Conservation (phyloP, 35 echinoderm and acorn worm species). For the Hemicentrotus pulcherrimus region DNA sequence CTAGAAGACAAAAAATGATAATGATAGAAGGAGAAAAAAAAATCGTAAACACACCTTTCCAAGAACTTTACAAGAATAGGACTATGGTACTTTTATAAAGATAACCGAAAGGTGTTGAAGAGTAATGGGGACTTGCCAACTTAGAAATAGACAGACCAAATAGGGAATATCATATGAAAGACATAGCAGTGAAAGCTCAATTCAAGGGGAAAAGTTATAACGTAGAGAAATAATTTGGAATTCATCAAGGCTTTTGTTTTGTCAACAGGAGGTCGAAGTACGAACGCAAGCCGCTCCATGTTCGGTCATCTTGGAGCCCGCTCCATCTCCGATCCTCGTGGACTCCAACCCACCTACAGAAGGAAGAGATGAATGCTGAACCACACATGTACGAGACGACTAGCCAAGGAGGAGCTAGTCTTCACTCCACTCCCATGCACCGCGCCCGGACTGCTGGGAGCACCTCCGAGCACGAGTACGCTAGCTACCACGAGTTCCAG, state of each 20-base stretch:
- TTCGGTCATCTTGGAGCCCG: not conserved
- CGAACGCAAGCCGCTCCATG: not conserved
- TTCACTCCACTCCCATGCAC: constrained; percentile 33
- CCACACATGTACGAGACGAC: constrained; percentile 35
- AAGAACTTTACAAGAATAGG: too few species aligned
- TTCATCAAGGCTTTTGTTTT: not conserved
- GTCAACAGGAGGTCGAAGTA: not conserved
- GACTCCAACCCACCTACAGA: constrained; percentile 28
- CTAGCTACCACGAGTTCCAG: constrained; percentile 16
- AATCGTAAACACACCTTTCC: too few species aligned
- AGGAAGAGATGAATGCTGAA: not conserved
- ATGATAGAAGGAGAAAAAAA: too few species aligned
- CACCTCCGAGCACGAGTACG: constrained; percentile 18
- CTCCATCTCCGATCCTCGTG: not conserved
- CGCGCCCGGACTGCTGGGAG: not conserved
- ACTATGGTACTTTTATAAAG: too few species aligned
- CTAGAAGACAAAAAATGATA: too few species aligned
- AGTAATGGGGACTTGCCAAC: too few species aligned
- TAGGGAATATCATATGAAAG: too few species aligned
- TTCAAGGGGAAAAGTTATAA: too few species aligned
- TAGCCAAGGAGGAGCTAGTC: constrained; percentile 20
- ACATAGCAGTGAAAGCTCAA: too few species aligned
- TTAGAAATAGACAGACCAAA: too few species aligned
- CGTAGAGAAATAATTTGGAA: not conserved
- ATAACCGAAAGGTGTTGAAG: too few species aligned